These are phyloP conservation scores for Hemaris fuciformis DNA, from an alignment of 2,888 invertebrate genomes.

Conservation along the genomic window DNA sequence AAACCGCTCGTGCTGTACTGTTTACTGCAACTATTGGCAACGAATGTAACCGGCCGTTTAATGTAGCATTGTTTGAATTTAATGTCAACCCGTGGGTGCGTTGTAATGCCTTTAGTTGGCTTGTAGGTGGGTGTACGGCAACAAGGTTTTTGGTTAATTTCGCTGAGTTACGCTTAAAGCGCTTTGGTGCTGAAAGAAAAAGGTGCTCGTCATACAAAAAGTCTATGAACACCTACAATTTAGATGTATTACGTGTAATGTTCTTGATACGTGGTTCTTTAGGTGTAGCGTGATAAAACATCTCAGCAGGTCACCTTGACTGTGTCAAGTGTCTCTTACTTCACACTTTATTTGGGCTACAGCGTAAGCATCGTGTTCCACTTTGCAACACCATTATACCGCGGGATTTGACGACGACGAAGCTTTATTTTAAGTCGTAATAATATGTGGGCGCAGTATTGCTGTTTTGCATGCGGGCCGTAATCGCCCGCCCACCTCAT, in stretches of 20 bases:
- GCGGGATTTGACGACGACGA: not conserved
- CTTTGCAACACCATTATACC: too few relatives aligned
- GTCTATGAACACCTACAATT: too few relatives aligned
- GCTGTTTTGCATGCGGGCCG: not conserved
- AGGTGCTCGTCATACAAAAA: too few relatives aligned
- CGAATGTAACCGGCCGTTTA: constrained; percentile 30
- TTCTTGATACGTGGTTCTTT: too few relatives aligned
- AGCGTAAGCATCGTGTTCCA: too few relatives aligned
- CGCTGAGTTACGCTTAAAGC: constrained; percentile 26
- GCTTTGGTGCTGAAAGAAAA: constrained; percentile 21
- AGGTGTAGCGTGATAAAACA: too few relatives aligned
- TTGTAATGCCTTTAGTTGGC: constrained; percentile 31
- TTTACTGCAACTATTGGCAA: constrained; percentile 30
- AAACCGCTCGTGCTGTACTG: constrained; percentile 8
- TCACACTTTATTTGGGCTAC: too few relatives aligned
- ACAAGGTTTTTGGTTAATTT: constrained; percentile 31
- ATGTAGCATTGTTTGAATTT: constrained; percentile 42
- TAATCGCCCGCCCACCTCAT: not conserved
- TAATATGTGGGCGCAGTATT: not conserved
- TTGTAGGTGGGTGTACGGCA: constrained; percentile 20
- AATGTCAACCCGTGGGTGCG: constrained; percentile 35
- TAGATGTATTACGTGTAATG: too few relatives aligned
- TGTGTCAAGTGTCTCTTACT: too few relatives aligned
- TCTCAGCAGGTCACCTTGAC: too few relatives aligned
- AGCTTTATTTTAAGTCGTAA: not conserved